phyloP scores from a whole-genome alignment of 2,113 vertebrate species.

The Anthoscopus minutus region DNA sequence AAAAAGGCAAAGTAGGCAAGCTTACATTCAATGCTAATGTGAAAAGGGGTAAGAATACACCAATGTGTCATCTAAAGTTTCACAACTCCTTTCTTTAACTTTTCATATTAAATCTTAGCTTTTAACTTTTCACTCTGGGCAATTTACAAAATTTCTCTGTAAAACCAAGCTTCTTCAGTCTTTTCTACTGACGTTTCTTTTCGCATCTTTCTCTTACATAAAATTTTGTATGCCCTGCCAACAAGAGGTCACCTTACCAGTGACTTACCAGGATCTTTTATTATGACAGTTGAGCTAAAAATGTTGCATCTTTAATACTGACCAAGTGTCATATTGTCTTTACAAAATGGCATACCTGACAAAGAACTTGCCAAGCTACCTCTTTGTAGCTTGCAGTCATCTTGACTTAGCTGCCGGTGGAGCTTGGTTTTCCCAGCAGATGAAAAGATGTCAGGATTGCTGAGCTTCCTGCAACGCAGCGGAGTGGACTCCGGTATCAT shows the following conservation, averaged over 20 bases:
- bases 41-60: background rate
- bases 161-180: background rate
- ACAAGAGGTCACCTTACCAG: background rate
- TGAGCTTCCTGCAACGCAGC: constrained; percentile 89
- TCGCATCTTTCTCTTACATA: background rate
- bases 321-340: background rate
- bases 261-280: background rate
- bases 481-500: constrained; percentile 76
- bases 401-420: constrained; percentile 91
- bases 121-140: background rate
- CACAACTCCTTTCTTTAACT: background rate
- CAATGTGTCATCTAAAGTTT: background rate
- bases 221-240: background rate
- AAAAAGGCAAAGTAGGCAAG: background rate
- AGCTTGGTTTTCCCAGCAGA: constrained; percentile 87
- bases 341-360: constrained; percentile 74
- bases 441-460: constrained; percentile 91
- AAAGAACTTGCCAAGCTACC: constrained; percentile 84
- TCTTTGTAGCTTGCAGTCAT: constrained; percentile 84
- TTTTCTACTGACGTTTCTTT: background rate
- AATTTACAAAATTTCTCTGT: background rate
- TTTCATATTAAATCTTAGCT: background rate
- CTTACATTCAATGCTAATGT: background rate
- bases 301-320: background rate
- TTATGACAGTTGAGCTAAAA: background rate